A percentile compares a stretch with the other conserved stretches of the same genome.
These are phyloP conservation scores for Oscheius sp. DNA, from an alignment of 2,888 invertebrate genomes.

Conservation along the genomic window DNA sequence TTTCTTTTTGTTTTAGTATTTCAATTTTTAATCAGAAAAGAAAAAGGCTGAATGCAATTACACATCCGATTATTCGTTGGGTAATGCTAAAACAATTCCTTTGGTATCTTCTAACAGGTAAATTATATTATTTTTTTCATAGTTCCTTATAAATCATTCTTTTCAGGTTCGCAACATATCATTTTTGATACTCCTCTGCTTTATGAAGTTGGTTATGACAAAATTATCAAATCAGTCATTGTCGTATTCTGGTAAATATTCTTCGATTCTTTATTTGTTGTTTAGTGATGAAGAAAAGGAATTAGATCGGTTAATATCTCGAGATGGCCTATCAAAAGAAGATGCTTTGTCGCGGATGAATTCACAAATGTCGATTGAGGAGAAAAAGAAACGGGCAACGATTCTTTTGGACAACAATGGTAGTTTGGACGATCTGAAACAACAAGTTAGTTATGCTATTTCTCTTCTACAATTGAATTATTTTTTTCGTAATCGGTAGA, in stretches of 20 bases:
- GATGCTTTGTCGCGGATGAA: conserved; percentile 57
- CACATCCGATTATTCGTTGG: conserved; percentile 61
- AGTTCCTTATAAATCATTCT: neutral
- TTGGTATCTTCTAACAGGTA: conserved; percentile 40
- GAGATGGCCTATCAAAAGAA: conserved; percentile 54
- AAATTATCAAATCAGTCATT: conserved; percentile 55
- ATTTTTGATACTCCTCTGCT: conserved; percentile 66
- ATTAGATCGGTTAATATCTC: conserved; percentile 53
- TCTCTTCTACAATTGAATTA: neutral
- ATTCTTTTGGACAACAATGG: conserved; percentile 64
- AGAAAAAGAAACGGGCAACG: conserved; percentile 52
- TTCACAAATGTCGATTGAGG: conserved; percentile 60
- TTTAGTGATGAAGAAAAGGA: conserved; percentile 56
- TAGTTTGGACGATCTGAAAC: conserved; percentile 45
- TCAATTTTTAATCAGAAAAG: conserved; percentile 44
- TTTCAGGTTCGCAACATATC: conserved; percentile 38
- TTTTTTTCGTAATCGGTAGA: neutral
- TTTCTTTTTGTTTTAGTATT: neutral
- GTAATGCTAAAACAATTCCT: conserved; percentile 58
- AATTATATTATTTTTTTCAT: neutral
- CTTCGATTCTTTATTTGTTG: neutral
- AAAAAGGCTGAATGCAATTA: conserved; percentile 59
- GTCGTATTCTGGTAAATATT: conserved; percentile 61
- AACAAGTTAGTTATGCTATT: conserved; percentile 34
- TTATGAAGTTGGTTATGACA: conserved; percentile 61